Evolutionary conservation across 2,888 invertebrate species (phyloP), one percentile per base, ranked within the genome.

Genomic region (Ophioninae sp.): DNA sequence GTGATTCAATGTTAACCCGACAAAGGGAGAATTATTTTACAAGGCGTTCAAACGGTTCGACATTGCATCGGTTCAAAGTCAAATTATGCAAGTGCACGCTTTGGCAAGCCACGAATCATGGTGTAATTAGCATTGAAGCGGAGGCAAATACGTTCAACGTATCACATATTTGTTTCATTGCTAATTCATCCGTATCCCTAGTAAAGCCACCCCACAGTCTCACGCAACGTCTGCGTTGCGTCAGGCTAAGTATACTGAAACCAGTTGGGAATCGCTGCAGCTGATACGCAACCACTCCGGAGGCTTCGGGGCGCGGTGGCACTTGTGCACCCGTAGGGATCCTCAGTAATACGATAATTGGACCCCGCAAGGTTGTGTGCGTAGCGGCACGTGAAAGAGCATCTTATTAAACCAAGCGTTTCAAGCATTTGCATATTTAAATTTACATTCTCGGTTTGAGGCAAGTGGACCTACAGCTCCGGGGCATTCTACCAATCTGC

Each of bases 391-490:
- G 80, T 85, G 86, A 86, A 87, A 80, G 83, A 85, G 83, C 85
- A 86, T 78, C 87, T 88, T 88, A 88, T 88, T 88, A 88, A 88
- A 86, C 87, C 81, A 79, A 86, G 83, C 87, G 86, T 83, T 83
- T 84, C 70, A 67, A 74, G 64, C 81, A 88, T 88, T 88, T 88
- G 85, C 88, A 88, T 88, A 88, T 88, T 88, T 88, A 86, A 88
- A 87, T 88, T 88, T 86, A 70, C 79, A 87, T 87, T 81, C 72
- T 61, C 65, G 64, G 59, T 72, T 70, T 20, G 70, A 21, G 56
- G 50, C 21, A 73, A 57, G 76, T 57, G 44, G 74, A 77, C 64
- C 78, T 44, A 79, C 72, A 70, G 70, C 76, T 64, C 62, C 37
- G 57, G 70, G 77, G 70, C 62, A 64, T 73, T 76, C 61, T 74